Evolutionary conservation across 2,888 invertebrate genomes (phyloP).

Genomic region (Physocephala rufipes): DNA sequence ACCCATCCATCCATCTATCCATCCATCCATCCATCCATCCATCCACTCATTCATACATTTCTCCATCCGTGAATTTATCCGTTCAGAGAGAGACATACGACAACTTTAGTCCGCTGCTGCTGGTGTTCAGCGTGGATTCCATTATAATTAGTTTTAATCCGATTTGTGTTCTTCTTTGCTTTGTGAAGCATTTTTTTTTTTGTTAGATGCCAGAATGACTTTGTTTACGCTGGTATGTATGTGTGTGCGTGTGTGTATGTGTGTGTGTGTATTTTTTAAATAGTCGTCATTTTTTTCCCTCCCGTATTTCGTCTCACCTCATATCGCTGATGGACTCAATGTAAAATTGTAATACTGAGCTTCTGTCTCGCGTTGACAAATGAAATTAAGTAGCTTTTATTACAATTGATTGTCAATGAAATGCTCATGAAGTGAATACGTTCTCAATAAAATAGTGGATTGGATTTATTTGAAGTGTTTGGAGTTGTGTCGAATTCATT

Average conservation of each 20-base stretch:
- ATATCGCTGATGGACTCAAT: background rate
- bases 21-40: background rate
- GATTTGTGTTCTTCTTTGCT: conserved; percentile 50
- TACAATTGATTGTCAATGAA: conserved; percentile 34
- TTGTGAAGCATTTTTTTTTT: conserved; percentile 15
- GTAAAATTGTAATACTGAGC: background rate
- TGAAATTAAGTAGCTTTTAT: conserved; percentile 22
- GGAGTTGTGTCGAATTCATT: conserved; percentile 25
- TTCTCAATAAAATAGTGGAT: conserved; percentile 41
- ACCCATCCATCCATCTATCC: background rate
- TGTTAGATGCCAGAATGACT: background rate
- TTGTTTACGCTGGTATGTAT: too few relatives aligned
- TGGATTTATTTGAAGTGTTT: too few relatives aligned
- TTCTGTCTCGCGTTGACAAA: background rate
- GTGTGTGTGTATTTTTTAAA: background rate
- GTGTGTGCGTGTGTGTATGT: conserved; percentile 35
- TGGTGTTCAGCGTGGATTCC: conserved; percentile 35
- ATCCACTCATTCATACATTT: too few relatives aligned
- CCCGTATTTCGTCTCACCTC: background rate
- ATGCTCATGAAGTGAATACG: conserved; percentile 39
- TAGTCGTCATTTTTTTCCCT: conserved; percentile 2
- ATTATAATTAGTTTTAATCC: conserved; percentile 61
- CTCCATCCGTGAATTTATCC: background rate
- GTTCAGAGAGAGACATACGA: conserved; percentile 13
- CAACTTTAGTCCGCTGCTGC: background rate